These are phyloP conservation scores for Epiblema foenella DNA, from an alignment of 2,888 invertebrate species.

Conservation along the genomic window DNA sequence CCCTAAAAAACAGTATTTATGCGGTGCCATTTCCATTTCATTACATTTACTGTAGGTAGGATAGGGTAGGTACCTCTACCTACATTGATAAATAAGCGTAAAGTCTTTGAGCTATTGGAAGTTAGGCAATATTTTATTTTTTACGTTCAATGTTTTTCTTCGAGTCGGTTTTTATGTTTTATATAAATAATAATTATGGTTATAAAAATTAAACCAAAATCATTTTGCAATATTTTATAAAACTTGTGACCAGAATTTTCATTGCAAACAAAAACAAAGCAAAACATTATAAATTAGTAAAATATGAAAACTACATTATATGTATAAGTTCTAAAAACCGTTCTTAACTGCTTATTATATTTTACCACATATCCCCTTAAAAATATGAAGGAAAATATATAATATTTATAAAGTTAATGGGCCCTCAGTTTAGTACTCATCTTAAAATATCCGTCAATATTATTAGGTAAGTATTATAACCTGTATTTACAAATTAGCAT, in stretches of 20 bases:
- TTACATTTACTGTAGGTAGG: no score
- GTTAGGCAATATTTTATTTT: no score
- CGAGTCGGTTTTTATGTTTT: no score
- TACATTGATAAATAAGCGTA: no score
- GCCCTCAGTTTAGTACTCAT: constrained; percentile 53
- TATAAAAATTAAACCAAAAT: neutral
- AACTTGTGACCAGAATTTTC: constrained; percentile 7
- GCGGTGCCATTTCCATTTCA: no score
- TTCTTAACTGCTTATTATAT: neutral
- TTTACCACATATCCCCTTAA: constrained; percentile 16
- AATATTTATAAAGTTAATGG: constrained; percentile 5
- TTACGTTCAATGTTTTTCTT: no score
- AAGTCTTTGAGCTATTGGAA: no score
- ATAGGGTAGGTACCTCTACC: no score
- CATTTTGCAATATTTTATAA: neutral
- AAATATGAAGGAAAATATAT: constrained; percentile 15
- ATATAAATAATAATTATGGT: no score
- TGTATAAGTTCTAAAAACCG: constrained; percentile 13
- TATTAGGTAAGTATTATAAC: constrained; percentile 9
- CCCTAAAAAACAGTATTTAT: no score
- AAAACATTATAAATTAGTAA: constrained; percentile 11
- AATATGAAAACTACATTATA: neutral
- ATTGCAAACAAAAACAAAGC: constrained; percentile 7
- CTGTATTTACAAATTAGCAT: constrained; percentile 82
- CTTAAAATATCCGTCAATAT: constrained; percentile 31